These are phyloP conservation scores for Habrosyne pyritoides DNA, from an alignment of 2,888 invertebrate genomes.

Conservation along the genomic window DNA sequence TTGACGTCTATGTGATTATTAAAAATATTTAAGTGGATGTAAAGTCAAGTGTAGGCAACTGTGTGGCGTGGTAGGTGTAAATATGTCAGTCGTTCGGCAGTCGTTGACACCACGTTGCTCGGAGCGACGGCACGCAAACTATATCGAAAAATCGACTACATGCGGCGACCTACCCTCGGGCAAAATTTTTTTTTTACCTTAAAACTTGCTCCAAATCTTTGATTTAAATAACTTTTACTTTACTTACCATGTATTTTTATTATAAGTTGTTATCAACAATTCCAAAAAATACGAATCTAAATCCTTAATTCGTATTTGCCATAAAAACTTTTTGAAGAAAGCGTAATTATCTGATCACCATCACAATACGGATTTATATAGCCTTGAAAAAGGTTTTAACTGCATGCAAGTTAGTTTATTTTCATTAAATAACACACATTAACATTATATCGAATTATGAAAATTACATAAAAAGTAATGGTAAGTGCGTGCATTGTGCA, in stretches of 20 bases:
- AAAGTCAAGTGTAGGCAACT: neutral
- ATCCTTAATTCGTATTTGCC: too few species aligned
- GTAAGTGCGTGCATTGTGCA: slow-evolving; percentile 50
- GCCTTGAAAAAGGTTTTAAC: neutral
- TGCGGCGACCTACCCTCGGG: slow-evolving; percentile 24
- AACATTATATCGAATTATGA: slow-evolving; percentile 54
- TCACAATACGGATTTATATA: neutral
- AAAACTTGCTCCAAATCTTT: too few species aligned
- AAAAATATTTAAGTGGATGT: neutral
- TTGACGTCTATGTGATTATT: too few species aligned
- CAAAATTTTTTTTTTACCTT: too few species aligned
- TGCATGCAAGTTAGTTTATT: neutral
- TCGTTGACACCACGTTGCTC: slow-evolving; percentile 37
- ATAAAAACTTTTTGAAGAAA: neutral
- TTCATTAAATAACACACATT: slow-evolving; percentile 25
- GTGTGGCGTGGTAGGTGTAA: neutral
- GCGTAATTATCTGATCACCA: neutral
- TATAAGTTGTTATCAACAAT: too few species aligned
- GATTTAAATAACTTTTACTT: too few species aligned
- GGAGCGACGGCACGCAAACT: slow-evolving; percentile 35
- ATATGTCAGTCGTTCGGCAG: slow-evolving; percentile 25
- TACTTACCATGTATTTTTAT: too few species aligned
- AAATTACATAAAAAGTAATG: slow-evolving; percentile 44
- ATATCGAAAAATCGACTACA: slow-evolving; percentile 8
- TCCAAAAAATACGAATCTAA: too few species aligned